Conservation (phyloP, 2,113 vertebrate species). For the Campylomormyrus tamandua region DNA sequence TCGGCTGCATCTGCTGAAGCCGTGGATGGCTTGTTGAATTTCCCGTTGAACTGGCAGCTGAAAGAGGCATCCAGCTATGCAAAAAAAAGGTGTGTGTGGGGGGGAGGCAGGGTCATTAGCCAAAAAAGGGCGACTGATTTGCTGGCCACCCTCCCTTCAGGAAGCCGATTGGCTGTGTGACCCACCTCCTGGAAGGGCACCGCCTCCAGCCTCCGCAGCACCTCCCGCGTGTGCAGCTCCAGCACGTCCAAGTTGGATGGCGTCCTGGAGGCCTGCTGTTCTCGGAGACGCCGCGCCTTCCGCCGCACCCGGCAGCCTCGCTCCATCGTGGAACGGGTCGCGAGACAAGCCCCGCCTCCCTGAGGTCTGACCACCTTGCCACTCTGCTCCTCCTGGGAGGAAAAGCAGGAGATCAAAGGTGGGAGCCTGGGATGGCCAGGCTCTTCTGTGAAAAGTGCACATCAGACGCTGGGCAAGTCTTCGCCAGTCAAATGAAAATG, state of each 20-base stretch:
- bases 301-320: conserved; percentile 69
- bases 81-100: too few relatives aligned
- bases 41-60: conserved; percentile 76
- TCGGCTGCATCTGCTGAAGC: conserved; percentile 80
- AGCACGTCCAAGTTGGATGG: conserved; percentile 90
- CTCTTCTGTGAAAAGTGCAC: not conserved
- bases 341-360: conserved; percentile 72
- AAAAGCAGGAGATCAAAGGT: conserved; percentile 22
- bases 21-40: conserved; percentile 86
- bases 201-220: conserved; percentile 87
- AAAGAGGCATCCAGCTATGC: conserved; percentile 61
- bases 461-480: not conserved
- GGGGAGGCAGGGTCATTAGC: not conserved
- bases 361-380: conserved; percentile 84
- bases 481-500: not conserved
- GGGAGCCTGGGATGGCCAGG: not conserved
- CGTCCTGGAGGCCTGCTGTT: conserved; percentile 68
- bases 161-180: not conserved
- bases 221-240: conserved; percentile 88
- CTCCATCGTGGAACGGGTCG: conserved; percentile 74
- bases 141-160: not conserved
- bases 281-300: conserved; percentile 76
- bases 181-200: conserved; percentile 79
- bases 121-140: too few relatives aligned
- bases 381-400: conserved; percentile 76